Conservation (phyloP, 2,888 invertebrate genomes). For the Chromoteleia sp. region DNA sequence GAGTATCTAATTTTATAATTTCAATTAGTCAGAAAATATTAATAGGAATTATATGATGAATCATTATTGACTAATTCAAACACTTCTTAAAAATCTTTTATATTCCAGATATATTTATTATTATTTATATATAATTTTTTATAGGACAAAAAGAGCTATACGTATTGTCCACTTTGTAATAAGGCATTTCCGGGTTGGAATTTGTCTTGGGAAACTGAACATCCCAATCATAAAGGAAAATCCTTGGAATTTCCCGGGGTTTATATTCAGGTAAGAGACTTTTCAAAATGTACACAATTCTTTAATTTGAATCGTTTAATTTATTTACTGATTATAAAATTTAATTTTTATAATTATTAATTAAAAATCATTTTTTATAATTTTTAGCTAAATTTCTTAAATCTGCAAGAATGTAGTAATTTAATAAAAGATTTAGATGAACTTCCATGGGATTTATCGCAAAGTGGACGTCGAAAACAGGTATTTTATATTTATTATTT, state of each 20-base stretch:
- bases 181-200: constrained; percentile 92
- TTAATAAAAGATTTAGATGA: constrained; percentile 90
- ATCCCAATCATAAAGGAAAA: constrained; percentile 89
- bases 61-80: no score
- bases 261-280: constrained; percentile 86
- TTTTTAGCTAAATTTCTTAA: constrained; percentile 90
- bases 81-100: no score
- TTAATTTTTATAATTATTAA: no score
- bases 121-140: constrained; percentile 77
- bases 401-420: constrained; percentile 88
- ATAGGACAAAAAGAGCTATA: constrained; percentile 87
- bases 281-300: no score
- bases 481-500: constrained; percentile 80
- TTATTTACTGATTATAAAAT: no score
- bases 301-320: no score
- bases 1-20: no score
- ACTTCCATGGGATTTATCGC: constrained; percentile 95
- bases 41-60: no score
- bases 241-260: constrained; percentile 89
- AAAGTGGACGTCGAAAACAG: constrained; percentile 98
- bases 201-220: constrained; percentile 86
- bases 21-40: no score
- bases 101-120: no score
- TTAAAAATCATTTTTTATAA: no score
- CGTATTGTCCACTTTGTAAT: constrained; percentile 91